Percentiles rank a stretch among this genome's conserved stretches.
Conservation (phyloP, 2,888 invertebrate species). For the Euphydryas editha region DNA sequence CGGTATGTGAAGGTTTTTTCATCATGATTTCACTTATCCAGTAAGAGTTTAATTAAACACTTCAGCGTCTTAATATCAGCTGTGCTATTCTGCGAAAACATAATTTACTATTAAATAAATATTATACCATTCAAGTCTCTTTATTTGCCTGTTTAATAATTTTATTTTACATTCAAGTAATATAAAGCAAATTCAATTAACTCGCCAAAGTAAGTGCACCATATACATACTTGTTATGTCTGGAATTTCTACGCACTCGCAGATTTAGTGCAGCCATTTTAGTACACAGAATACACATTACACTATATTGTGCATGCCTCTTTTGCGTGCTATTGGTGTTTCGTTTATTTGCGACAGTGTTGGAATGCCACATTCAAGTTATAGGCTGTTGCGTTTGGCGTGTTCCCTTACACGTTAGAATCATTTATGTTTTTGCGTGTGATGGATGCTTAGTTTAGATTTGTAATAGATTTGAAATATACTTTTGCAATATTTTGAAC, state of each 20-base stretch:
- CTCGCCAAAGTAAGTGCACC: conserved; percentile 31
- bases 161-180: conserved; percentile 15
- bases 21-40: no score
- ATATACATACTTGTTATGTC: conserved; percentile 46
- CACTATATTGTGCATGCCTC: conserved; percentile 16
- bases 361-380: background rate
- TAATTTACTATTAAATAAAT: background rate
- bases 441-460: background rate
- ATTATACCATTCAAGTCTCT: background rate
- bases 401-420: background rate
- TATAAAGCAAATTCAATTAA: conserved; percentile 29
- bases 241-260: conserved; percentile 45
- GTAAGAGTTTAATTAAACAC: no score
- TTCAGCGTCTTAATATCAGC: no score
- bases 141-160: background rate
- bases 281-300: conserved; percentile 47
- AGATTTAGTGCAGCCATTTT: conserved; percentile 54
- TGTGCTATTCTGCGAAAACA: background rate
- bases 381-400: background rate
- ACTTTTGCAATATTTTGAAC: background rate
- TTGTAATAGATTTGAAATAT: background rate
- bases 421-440: background rate
- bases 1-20: no score
- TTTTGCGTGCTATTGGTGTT: conserved; percentile 6
- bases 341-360: background rate